Evolutionary conservation across 2,113 vertebrate genomes (phyloP).

Genomic region (Jacana jacana): DNA sequence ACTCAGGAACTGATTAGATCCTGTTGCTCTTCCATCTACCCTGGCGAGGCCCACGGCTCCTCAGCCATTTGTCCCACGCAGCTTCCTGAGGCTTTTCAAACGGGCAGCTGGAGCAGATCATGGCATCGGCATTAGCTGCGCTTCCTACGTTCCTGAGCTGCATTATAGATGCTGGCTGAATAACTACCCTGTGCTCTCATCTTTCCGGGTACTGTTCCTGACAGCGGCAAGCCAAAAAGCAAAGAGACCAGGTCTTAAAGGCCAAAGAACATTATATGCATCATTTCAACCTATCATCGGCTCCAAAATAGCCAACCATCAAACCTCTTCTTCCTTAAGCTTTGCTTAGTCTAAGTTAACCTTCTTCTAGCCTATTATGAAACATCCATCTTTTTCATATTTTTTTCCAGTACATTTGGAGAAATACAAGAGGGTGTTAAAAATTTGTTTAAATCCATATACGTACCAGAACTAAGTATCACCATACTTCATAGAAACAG

Average conservation of each 20-base stretch:
- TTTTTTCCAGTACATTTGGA: neutral
- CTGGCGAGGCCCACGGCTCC: neutral
- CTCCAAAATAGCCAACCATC: neutral
- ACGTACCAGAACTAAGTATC: neutral
- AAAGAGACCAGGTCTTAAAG: neutral
- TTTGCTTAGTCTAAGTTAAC: neutral
- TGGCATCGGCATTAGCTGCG: neutral
- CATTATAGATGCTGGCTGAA: neutral
- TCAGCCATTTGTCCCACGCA: neutral
- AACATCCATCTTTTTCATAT: neutral
- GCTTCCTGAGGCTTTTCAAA: neutral
- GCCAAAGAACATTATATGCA: neutral
- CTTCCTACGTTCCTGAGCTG: neutral
- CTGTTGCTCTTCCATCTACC: neutral
- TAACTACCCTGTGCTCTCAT: neutral
- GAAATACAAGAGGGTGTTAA: neutral
- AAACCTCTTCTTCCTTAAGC: neutral
- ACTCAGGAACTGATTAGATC: neutral
- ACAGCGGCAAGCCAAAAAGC: neutral
- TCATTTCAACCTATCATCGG: conserved; percentile 7
- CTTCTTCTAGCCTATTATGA: neutral
- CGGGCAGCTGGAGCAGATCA: neutral
- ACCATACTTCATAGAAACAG: neutral
- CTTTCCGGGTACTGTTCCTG: neutral
- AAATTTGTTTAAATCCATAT: neutral